Percentiles rank a stretch among this genome's conserved stretches.
phyloP scores from a whole-genome alignment of 2,888 invertebrate genomes.

The Melipona beecheii region DNA sequence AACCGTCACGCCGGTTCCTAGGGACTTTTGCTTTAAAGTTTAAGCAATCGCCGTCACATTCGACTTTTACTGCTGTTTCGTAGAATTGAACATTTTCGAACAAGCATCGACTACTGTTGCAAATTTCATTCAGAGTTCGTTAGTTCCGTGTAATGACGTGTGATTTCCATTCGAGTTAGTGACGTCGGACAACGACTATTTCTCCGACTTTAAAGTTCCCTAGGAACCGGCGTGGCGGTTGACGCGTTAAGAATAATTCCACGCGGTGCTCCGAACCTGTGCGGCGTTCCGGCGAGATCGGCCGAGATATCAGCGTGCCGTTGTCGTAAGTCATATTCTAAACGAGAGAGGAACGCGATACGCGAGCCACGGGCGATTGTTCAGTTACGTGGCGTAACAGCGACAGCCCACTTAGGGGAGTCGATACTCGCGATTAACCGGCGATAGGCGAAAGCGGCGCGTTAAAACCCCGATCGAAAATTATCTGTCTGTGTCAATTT shows the following conservation, averaged over 20 bases:
- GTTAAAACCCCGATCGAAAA: slow-evolving; percentile 43
- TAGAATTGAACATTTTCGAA: too few species aligned
- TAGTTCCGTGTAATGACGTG: too few species aligned
- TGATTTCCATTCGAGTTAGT: too few species aligned
- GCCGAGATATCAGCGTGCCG: slow-evolving; percentile 62
- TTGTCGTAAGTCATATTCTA: slow-evolving; percentile 50
- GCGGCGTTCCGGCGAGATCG: slow-evolving; percentile 16
- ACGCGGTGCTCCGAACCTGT: background rate
- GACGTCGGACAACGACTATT: too few species aligned
- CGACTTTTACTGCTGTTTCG: too few species aligned
- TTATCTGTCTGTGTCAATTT: slow-evolving; percentile 47
- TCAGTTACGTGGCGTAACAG: slow-evolving; percentile 57
- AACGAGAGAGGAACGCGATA: slow-evolving; percentile 54
- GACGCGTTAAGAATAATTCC: background rate
- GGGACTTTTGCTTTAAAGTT: too few species aligned
- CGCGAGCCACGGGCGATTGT: slow-evolving; percentile 56
- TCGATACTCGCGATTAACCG: slow-evolving; percentile 53
- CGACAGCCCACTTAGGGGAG: slow-evolving; percentile 64
- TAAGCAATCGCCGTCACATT: too few species aligned
- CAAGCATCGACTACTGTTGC: too few species aligned
- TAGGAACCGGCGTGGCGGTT: too few species aligned
- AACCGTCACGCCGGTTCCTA: too few species aligned
- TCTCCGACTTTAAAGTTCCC: too few species aligned
- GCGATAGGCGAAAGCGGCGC: slow-evolving; percentile 13
- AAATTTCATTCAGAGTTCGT: too few species aligned